A percentile compares a stretch with the other conserved stretches of the same genome.
Conservation (phyloP, 2,113 vertebrate species). For the Salvelinus alpinus region DNA sequence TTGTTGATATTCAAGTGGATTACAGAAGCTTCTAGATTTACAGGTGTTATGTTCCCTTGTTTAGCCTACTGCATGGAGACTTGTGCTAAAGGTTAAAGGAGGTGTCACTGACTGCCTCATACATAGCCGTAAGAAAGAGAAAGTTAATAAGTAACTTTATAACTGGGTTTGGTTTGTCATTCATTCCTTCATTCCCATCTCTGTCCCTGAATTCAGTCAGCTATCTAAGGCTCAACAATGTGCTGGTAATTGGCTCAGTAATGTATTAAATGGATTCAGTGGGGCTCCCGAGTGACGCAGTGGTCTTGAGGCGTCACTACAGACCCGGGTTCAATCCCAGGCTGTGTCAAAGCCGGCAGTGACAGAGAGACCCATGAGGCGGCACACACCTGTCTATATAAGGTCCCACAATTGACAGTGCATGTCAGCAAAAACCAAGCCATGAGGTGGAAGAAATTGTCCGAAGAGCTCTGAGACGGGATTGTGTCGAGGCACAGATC, state of each 20-base stretch:
- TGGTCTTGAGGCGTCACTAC: too few relatives aligned
- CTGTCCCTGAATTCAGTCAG: neutral
- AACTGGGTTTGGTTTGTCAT: slow-evolving; percentile 7
- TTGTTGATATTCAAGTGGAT: neutral
- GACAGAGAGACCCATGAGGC: too few relatives aligned
- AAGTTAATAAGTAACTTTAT: slow-evolving; percentile 14
- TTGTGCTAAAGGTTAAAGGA: neutral
- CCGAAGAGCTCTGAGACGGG: too few relatives aligned
- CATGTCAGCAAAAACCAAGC: too few relatives aligned
- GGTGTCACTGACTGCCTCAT: neutral
- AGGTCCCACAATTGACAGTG: too few relatives aligned
- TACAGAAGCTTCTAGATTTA: neutral
- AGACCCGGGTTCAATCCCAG: too few relatives aligned
- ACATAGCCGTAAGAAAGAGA: neutral
- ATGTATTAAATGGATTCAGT: neutral
- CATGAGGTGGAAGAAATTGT: too few relatives aligned
- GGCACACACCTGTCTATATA: too few relatives aligned
- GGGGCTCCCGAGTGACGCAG: too few relatives aligned
- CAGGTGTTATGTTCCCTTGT: neutral
- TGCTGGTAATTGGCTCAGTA: neutral
- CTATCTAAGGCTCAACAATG: neutral
- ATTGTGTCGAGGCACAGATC: too few relatives aligned
- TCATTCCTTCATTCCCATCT: neutral
- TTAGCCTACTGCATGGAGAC: neutral
- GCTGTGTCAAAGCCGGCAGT: too few relatives aligned